Conservation (phyloP, 2,113 vertebrate species). For the Brevimyrus niger region DNA sequence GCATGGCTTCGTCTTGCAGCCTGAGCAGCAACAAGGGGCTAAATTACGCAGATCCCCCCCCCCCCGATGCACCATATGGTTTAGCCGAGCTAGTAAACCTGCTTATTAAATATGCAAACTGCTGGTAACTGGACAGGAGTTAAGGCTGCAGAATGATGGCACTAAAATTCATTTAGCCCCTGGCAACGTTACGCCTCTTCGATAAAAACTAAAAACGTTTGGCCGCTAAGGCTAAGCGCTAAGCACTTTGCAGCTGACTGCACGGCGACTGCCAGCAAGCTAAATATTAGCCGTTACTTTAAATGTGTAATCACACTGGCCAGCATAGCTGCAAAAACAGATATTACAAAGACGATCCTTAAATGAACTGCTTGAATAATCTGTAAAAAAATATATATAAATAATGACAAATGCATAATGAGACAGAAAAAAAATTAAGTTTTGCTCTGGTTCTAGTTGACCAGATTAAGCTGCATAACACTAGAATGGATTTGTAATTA, state of each 20-base stretch:
- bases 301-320: not conserved
- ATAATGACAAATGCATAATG: not conserved
- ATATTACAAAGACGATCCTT: not conserved
- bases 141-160: conserved; percentile 27
- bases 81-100: conserved; percentile 27
- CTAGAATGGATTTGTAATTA: not conserved
- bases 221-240: not conserved
- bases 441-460: not conserved
- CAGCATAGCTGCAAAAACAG: not conserved
- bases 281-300: not conserved
- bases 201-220: not conserved
- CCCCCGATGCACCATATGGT: conserved; percentile 43
- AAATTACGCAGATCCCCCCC: conserved; percentile 45
- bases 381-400: not conserved
- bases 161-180: conserved; percentile 31
- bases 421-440: not conserved
- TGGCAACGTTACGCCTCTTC: not conserved
- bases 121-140: conserved; percentile 36
- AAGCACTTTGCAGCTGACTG: not conserved
- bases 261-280: not conserved
- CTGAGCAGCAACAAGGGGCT: conserved; percentile 21
- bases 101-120: conserved; percentile 35
- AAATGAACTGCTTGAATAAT: not conserved
- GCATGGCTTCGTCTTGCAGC: conserved; percentile 5
- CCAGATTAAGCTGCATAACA: not conserved